Evolutionary conservation across 2,113 vertebrate genomes (phyloP).

Genomic region (Ailurus styani): DNA sequence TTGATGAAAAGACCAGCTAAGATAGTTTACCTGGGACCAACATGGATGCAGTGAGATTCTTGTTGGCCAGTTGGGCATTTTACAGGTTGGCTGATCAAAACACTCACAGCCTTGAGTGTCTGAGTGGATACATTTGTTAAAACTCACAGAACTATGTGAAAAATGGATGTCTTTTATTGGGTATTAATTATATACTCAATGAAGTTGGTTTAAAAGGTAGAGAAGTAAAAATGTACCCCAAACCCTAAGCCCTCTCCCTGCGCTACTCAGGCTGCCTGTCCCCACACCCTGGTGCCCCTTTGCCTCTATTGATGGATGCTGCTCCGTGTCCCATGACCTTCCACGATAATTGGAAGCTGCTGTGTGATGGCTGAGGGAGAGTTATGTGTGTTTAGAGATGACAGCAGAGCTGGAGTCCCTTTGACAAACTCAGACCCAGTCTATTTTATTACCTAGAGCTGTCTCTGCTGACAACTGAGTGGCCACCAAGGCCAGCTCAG

Average conservation of each 20-base stretch:
- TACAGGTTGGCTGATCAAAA: background rate
- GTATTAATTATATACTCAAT: background rate
- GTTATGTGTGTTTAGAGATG: background rate
- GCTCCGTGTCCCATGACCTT: background rate
- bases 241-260: background rate
- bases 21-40: too few relatives aligned
- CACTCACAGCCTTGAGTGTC: background rate
- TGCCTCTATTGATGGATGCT: accelerated
- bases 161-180: background rate
- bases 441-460: background rate
- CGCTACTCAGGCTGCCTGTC: background rate
- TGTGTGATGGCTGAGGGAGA: background rate
- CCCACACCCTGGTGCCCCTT: accelerated
- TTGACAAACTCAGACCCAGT: background rate
- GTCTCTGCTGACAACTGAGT: background rate
- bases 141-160: background rate
- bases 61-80: background rate
- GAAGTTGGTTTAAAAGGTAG: background rate
- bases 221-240: background rate
- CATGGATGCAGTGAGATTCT: background rate
- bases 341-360: background rate
- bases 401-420: background rate
- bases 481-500: background rate
- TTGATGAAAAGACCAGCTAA: background rate
- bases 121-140: background rate